These are phyloP conservation scores for Hylomyscus alleni DNA, from an alignment of 2,797 vertebrate genomes.

Conservation along the genomic window DNA sequence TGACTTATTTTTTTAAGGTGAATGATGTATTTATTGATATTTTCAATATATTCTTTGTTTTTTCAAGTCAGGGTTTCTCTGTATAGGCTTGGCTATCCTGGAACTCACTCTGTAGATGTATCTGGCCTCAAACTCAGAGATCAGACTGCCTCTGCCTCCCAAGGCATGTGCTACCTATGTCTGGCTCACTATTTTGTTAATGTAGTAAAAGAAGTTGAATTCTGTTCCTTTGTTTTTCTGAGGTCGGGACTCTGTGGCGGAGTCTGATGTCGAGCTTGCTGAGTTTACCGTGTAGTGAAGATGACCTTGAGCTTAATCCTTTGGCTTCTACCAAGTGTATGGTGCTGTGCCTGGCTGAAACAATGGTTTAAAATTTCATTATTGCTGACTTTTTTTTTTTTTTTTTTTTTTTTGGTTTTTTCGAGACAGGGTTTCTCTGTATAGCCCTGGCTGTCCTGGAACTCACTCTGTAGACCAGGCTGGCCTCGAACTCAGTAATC, in stretches of 20 bases:
- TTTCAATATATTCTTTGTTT: conserved; percentile 47
- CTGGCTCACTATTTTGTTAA: conserved; percentile 2
- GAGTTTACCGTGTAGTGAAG: background rate
- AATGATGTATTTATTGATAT: conserved; percentile 28
- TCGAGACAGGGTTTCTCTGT: too few species aligned
- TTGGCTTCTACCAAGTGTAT: background rate
- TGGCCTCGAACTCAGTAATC: too few species aligned
- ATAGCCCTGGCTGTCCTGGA: too few species aligned
- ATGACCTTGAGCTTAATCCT: background rate
- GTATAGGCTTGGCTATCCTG: background rate
- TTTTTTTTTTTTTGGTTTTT: too few species aligned
- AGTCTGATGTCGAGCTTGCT: background rate
- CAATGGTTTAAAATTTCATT: conserved; percentile 41
- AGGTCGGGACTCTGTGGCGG: background rate
- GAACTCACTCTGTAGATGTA: background rate
- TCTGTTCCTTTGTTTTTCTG: background rate
- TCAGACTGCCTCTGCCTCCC: background rate
- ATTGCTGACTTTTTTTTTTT: background rate
- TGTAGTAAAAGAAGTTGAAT: conserved; percentile 63
- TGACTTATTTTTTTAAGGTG: conserved; percentile 56
- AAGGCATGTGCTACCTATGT: background rate
- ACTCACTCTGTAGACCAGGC: too few species aligned
- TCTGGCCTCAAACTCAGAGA: background rate
- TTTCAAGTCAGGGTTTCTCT: background rate
- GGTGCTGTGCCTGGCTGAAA: background rate